These are phyloP conservation scores for Tenrec ecaudatus DNA, from an alignment of 2,113 vertebrate species.

Conservation along the genomic window DNA sequence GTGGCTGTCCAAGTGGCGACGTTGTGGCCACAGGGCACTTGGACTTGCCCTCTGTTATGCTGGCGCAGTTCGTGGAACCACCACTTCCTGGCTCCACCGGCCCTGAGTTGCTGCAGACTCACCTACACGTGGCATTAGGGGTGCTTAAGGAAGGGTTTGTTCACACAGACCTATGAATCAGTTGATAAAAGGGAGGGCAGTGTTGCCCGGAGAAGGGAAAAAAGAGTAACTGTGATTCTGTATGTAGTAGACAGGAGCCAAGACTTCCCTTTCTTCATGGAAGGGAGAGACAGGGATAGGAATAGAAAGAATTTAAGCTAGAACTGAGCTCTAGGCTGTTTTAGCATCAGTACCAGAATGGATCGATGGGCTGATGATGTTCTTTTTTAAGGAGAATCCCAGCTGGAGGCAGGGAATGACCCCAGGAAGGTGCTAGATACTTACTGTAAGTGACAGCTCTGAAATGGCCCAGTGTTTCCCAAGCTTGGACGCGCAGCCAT, in stretches of 20 bases:
- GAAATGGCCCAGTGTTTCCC: background rate
- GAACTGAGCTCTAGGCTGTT: constrained; percentile 22
- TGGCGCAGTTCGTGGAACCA: background rate
- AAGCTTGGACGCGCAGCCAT: no score
- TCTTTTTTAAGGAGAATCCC: constrained; percentile 43
- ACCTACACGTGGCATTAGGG: constrained; percentile 5
- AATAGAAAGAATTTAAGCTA: constrained; percentile 22
- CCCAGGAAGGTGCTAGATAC: background rate
- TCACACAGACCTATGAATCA: constrained; percentile 43
- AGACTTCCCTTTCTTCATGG: background rate
- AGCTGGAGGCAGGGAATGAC: constrained; percentile 17
- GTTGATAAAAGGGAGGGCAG: constrained; percentile 27
- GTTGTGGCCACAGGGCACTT: background rate
- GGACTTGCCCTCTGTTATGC: constrained; percentile 22
- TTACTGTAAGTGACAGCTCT: background rate
- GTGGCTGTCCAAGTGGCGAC: constrained; percentile 35
- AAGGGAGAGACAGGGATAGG: background rate
- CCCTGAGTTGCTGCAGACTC: constrained; percentile 24
- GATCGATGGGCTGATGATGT: background rate
- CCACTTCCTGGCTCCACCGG: background rate
- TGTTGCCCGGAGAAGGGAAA: background rate
- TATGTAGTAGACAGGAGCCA: background rate
- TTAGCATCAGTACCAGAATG: background rate
- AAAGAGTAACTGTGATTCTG: constrained; percentile 38
- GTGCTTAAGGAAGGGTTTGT: constrained; percentile 47